Conservation (phyloP, 2,797 vertebrate species). For the Bucorvus abyssinicus region DNA sequence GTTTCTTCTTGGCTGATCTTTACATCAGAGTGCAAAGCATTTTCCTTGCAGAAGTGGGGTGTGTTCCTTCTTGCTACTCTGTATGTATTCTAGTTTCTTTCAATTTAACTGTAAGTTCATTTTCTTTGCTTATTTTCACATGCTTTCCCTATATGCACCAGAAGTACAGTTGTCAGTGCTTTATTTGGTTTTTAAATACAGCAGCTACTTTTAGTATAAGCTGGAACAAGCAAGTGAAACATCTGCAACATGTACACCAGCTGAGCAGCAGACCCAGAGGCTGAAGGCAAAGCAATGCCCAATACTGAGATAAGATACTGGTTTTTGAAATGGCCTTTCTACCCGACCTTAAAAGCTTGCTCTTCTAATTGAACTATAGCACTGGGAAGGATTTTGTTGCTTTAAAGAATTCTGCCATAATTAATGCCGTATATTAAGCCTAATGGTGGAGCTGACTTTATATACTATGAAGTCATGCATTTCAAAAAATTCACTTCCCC, state of each 20-base stretch:
- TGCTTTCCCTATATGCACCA: background rate
- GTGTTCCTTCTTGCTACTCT: background rate
- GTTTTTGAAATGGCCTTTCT: background rate
- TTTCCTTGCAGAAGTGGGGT: background rate
- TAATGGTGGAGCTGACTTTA: background rate
- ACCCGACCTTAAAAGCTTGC: background rate
- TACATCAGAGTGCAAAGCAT: background rate
- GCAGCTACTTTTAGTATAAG: background rate
- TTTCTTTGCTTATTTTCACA: constrained; percentile 19
- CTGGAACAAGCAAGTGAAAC: constrained; percentile 8
- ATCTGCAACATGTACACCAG: background rate
- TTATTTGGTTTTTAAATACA: constrained; percentile 32
- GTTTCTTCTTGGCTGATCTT: constrained; percentile 46
- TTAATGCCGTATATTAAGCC: background rate
- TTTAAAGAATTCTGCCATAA: constrained; percentile 4
- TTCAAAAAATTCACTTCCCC: background rate
- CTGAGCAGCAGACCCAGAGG: background rate
- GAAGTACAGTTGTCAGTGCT: constrained; percentile 4
- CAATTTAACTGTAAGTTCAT: constrained; percentile 17
- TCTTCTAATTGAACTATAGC: background rate
- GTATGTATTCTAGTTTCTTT: background rate
- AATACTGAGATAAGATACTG: background rate
- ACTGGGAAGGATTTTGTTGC: background rate
- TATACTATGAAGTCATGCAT: background rate
- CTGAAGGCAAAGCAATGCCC: background rate